These are phyloP conservation scores for Atrina japonica DNA, from an alignment of 2,888 invertebrate genomes.

Conservation along the genomic window DNA sequence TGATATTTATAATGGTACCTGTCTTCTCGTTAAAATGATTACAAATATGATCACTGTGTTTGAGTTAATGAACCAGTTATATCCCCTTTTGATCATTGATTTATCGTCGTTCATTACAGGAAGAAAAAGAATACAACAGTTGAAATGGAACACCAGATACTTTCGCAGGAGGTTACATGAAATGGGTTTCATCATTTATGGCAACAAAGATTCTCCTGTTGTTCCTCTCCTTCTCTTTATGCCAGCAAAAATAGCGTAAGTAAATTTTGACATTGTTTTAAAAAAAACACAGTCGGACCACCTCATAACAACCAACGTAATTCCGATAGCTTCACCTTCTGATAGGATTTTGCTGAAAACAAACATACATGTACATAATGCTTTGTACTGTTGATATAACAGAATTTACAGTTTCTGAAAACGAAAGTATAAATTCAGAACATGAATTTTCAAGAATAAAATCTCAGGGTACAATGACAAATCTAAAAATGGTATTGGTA, in stretches of 20 bases:
- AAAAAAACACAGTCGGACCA: constrained; percentile 88
- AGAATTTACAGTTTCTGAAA: no score
- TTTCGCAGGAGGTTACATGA: constrained; percentile 89
- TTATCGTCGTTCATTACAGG: no score
- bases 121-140: constrained; percentile 84
- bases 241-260: constrained; percentile 91
- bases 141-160: constrained; percentile 91
- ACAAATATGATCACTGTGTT: background rate
- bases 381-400: constrained; percentile 93
- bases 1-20: no score
- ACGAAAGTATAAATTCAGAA: no score
- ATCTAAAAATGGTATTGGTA: no score
- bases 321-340: no score
- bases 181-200: constrained; percentile 95
- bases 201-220: constrained; percentile 96
- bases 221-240: constrained; percentile 96
- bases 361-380: constrained; percentile 91
- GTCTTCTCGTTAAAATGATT: background rate
- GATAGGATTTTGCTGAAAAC: no score
- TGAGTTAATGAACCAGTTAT: no score
- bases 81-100: no score
- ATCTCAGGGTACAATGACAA: no score
- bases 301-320: constrained; percentile 91
- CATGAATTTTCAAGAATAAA: no score
- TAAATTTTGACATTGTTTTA: constrained; percentile 4